Conservation (phyloP, 2,888 invertebrate genomes). For the Brachyptera risi region DNA sequence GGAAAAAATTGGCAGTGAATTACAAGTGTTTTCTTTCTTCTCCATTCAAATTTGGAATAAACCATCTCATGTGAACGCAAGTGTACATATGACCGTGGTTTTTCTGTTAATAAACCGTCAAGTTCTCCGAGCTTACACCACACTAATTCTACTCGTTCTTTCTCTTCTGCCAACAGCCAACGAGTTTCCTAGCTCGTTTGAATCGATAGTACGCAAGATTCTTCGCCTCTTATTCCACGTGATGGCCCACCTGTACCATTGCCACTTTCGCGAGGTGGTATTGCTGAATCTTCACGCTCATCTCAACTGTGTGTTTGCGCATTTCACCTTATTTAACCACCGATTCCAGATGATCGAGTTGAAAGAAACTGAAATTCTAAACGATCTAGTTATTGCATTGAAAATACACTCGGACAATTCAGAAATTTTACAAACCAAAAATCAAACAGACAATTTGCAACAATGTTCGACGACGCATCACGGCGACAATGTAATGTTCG, state of each 20-base stretch:
- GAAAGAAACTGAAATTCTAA: slow-evolving; percentile 89
- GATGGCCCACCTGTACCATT: slow-evolving; percentile 96
- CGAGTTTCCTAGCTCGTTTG: slow-evolving; percentile 92
- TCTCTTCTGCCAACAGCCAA: slow-evolving; percentile 60
- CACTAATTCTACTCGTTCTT: too few species aligned
- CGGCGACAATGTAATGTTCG: neutral
- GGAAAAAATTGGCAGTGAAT: too few species aligned
- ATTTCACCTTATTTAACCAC: slow-evolving; percentile 80
- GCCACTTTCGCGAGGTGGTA: slow-evolving; percentile 94
- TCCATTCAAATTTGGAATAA: too few species aligned
- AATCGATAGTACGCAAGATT: slow-evolving; percentile 93
- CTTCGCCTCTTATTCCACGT: slow-evolving; percentile 95
- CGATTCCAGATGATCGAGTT: slow-evolving; percentile 85
- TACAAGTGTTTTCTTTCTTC: too few species aligned
- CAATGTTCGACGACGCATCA: neutral
- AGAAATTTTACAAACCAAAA: neutral
- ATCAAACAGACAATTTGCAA: neutral
- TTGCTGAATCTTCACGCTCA: slow-evolving; percentile 92
- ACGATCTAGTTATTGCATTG: slow-evolving; percentile 84
- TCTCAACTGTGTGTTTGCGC: slow-evolving; percentile 95
- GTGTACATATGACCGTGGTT: too few species aligned
- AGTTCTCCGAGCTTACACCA: too few species aligned
- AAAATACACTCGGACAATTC: slow-evolving; percentile 38
- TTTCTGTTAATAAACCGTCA: too few species aligned
- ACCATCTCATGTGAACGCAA: too few species aligned